Evolutionary conservation across 2,113 vertebrate species (phyloP).

Genomic region (Nibea albiflora): DNA sequence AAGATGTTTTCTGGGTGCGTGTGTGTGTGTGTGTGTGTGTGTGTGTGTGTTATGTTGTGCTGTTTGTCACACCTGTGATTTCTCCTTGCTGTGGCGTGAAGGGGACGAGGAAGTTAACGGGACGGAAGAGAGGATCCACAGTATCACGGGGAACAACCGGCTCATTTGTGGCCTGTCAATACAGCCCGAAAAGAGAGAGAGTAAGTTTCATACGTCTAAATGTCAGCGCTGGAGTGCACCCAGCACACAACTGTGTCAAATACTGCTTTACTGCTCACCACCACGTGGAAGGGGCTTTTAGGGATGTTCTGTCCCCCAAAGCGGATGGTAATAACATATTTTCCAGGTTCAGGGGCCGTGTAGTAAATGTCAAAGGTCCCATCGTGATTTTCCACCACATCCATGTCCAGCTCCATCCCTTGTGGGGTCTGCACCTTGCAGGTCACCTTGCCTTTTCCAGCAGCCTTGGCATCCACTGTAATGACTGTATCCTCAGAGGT

Average conservation of each 20-base stretch:
- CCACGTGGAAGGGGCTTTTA: conserved; percentile 93
- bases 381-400: conserved; percentile 88
- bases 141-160: conserved; percentile 88
- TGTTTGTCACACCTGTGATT: conserved; percentile 89
- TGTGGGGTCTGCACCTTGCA: conserved; percentile 91
- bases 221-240: conserved; percentile 16
- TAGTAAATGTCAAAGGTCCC: conserved; percentile 97
- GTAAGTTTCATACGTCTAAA: conserved; percentile 31
- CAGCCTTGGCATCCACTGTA: conserved; percentile 90
- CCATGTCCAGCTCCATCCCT: conserved; percentile 90
- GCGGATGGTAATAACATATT: conserved; percentile 93
- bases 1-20: conserved; percentile 8
- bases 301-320: conserved; percentile 94
- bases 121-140: conserved; percentile 90
- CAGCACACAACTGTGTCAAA: background rate
- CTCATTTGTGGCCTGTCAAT: conserved; percentile 91
- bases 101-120: conserved; percentile 95
- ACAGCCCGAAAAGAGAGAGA: conserved; percentile 22
- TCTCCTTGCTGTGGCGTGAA: conserved; percentile 95
- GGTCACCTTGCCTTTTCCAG: conserved; percentile 93
- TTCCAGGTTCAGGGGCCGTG: conserved; percentile 92
- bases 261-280: conserved; percentile 84
- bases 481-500: conserved; percentile 89
- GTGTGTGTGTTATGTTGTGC: background rate
- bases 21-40: background rate